Evolutionary conservation across 2,113 vertebrate species (phyloP), one percentile per base, ranked within the genome.

Genomic region (Clarias macrocephalus): DNA sequence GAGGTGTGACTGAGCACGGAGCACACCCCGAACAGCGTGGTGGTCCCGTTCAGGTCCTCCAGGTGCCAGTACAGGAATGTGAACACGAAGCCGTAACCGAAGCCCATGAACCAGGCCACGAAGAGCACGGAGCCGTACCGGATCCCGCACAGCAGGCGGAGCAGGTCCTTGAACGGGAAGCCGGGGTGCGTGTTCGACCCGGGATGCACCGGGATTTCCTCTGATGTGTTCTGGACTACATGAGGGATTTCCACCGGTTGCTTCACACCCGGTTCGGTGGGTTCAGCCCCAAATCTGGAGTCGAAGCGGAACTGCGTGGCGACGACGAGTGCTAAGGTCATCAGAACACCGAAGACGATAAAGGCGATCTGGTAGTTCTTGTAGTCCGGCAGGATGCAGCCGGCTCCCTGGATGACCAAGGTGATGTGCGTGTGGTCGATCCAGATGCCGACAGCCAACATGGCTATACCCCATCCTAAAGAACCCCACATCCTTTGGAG

Each of bases 21-120:
- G 90, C 98, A 99, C 93, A 99, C 94, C 2, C 98, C 98, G 18
- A 99, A 99, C 82, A 99, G 96, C 0, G 98, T 99, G 81, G 97
- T 97, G 13, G 97, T 97, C 23, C 98, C 98, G 0, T 97, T 95
- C 89, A 99, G 94, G 89, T 99, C 98, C 93, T 98, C 95, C 91
- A 99, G 88, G 91, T 99, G 98, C 98, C 98, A 99, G 93, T 97
- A 99, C 57, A 99, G 97, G 91, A 99, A 99, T 86, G 96, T 99
- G 93, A 99, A 99, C 70, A 99, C 97, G 15, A 99, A 99, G 90
- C 98, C 98, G 1, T 99, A 99, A 1, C 98, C 97, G 80, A 99
- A 99, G 0, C 98, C 98, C 98, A 99, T 99, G 92, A 99, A 99
- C 98, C 98, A 99, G 1, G 98, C 98, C 62, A 99, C 98, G 0